These are phyloP conservation scores for Nebria salina DNA, from an alignment of 2,888 invertebrate species.

Conservation along the genomic window DNA sequence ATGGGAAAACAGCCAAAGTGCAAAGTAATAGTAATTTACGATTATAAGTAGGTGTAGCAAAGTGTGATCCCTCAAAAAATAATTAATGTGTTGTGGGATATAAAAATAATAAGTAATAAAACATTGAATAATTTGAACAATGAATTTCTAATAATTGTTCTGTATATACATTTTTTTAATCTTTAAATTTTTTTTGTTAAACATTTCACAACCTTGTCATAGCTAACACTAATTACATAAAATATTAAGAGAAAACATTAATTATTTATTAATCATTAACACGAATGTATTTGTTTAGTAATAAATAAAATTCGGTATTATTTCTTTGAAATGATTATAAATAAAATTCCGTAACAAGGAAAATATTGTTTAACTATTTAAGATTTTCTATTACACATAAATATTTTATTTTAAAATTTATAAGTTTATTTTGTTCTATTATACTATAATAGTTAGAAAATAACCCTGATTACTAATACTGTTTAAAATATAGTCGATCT, in stretches of 20 bases:
- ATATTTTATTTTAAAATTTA: neutral
- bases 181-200: neutral
- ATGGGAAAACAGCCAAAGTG: no score
- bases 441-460: neutral
- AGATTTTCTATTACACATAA: neutral
- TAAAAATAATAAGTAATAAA: neutral
- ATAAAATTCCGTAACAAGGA: neutral
- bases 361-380: neutral
- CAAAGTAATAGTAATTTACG: no score
- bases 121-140: neutral
- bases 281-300: neutral
- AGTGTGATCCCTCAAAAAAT: neutral
- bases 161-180: neutral
- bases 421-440: neutral
- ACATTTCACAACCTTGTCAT: constrained; percentile 1
- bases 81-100: neutral
- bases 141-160: neutral
- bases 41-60: no score
- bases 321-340: neutral
- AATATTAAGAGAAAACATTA: neutral
- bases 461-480: neutral
- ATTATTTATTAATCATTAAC: neutral
- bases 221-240: constrained; percentile 1
- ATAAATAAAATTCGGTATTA: neutral
- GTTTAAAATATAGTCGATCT: neutral